These are phyloP conservation scores for Pachycephala philippinensis DNA, from an alignment of 2,113 vertebrate genomes.

Conservation along the genomic window DNA sequence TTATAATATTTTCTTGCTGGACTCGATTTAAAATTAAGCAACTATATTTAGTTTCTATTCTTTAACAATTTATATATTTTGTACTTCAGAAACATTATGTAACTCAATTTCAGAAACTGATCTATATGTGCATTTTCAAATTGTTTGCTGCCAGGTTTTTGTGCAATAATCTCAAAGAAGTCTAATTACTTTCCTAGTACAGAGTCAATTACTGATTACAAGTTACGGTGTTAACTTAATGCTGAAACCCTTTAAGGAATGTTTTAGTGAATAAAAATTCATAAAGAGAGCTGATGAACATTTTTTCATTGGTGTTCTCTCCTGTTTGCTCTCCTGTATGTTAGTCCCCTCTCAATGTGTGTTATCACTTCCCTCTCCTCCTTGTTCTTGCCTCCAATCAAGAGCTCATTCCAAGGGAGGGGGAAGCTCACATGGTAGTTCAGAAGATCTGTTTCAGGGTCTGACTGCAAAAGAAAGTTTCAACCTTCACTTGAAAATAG, in stretches of 20 bases:
- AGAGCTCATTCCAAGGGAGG: not conserved
- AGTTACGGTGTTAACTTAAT: constrained; percentile 24
- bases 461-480: not conserved
- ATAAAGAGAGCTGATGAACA: not conserved
- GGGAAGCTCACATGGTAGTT: not conserved
- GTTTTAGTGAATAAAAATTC: constrained; percentile 28
- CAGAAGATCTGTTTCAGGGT: not conserved
- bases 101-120: constrained; percentile 9
- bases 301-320: not conserved
- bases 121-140: constrained; percentile 7
- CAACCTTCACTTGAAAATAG: not conserved
- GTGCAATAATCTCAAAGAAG: constrained; percentile 40
- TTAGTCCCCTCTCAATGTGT: not conserved
- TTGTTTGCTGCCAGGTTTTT: constrained; percentile 30
- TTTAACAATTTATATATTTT: constrained; percentile 34
- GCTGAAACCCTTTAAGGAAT: not conserved
- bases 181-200: not conserved
- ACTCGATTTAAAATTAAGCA: constrained; percentile 65
- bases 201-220: not conserved
- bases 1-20: constrained; percentile 50
- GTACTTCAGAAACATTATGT: not conserved
- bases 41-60: constrained; percentile 49
- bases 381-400: not conserved
- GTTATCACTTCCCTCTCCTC: not conserved
- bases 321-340: not conserved